A percentile compares a stretch with the other conserved stretches of the same genome.
Evolutionary conservation across 2,797 vertebrate genomes (phyloP).

Genomic region (Siniperca scherzeri): DNA sequence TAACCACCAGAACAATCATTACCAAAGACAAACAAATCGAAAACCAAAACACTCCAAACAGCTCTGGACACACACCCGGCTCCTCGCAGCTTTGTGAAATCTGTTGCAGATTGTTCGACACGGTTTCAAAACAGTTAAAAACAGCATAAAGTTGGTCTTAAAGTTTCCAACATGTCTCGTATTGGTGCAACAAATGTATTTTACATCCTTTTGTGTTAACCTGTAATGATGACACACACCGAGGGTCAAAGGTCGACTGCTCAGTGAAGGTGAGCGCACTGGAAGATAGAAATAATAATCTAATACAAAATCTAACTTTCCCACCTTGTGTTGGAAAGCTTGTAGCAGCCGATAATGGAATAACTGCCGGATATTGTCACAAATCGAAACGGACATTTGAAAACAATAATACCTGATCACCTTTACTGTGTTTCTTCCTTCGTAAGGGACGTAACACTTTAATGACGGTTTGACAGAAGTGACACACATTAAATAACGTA

Average conservation of each 20-base stretch:
- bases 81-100: not conserved
- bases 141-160: not conserved
- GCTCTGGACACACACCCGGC: not conserved
- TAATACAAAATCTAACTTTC: not conserved
- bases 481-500: not conserved
- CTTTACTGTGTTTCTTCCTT: not conserved
- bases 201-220: not conserved
- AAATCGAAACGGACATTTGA: not conserved
- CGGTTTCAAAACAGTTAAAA: not conserved
- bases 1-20: not conserved
- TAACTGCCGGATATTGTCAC: not conserved
- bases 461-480: too few relatives aligned
- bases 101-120: not conserved
- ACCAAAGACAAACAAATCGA: not conserved
- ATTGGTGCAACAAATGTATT: not conserved
- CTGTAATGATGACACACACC: not conserved
- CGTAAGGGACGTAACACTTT: too few relatives aligned
- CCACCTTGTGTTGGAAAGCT: not conserved
- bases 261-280: conserved; percentile 2
- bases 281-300: not conserved
- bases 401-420: not conserved
- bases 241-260: not conserved
- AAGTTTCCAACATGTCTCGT: not conserved
- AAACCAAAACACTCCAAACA: not conserved
- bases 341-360: conserved; percentile 7